Evolutionary conservation across 2,888 invertebrate genomes (phyloP).

Genomic region (Loripinus fragilis): DNA sequence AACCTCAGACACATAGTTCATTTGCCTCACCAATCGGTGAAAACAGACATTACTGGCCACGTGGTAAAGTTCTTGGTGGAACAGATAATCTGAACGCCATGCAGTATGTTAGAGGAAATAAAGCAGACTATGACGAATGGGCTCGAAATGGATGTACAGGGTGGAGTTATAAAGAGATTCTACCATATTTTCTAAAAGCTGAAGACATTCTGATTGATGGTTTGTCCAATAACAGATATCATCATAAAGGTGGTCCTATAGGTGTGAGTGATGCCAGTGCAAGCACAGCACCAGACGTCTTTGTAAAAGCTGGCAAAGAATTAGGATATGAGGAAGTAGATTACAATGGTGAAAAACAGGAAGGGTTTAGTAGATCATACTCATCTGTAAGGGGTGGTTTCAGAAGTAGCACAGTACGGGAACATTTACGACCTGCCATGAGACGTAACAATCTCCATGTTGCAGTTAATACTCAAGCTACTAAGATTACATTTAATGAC

Average conservation of each 20-base stretch:
- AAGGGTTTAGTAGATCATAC: constrained; percentile 62
- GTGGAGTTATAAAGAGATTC: constrained; percentile 93
- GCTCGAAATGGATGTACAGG: constrained; percentile 92
- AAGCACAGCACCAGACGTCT: constrained; percentile 59
- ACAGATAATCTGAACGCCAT: constrained; percentile 95
- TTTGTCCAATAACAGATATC: constrained; percentile 67
- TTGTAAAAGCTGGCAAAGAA: constrained; percentile 85
- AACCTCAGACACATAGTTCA: constrained; percentile 76
- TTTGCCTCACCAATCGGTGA: neutral
- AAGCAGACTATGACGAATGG: constrained; percentile 94
- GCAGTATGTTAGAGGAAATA: constrained; percentile 94
- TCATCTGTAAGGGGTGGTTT: neutral
- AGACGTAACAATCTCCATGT: neutral
- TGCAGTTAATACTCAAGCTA: neutral
- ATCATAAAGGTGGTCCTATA: constrained; percentile 74
- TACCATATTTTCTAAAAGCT: constrained; percentile 85
- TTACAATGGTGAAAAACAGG: constrained; percentile 82
- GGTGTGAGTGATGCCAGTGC: constrained; percentile 65
- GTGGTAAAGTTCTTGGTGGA: constrained; percentile 95
- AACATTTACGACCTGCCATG: neutral
- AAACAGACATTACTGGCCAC: constrained; percentile 88
- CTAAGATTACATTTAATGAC: neutral
- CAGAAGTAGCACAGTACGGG: neutral
- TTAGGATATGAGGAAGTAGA: constrained; percentile 85
- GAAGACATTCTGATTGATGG: constrained; percentile 81